A percentile compares a stretch with the other conserved stretches of the same genome.
Conservation (phyloP, 37 sponge, comb jelly and placozoan genomes). For the Eunapius fragilis region DNA sequence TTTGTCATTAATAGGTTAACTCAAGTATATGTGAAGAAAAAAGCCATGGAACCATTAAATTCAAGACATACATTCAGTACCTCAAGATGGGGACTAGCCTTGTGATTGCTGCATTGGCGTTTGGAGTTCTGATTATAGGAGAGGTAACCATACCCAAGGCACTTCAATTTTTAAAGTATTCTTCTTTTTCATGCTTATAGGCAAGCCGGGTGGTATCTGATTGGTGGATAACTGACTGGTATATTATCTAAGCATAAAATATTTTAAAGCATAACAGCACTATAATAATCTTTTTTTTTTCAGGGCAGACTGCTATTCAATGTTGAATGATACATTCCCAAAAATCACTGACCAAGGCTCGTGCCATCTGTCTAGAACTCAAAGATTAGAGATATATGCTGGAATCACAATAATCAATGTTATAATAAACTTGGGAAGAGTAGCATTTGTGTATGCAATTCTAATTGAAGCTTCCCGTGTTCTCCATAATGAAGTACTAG, state of each 20-base stretch:
- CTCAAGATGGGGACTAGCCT: background rate
- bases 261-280: background rate
- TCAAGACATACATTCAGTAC: background rate
- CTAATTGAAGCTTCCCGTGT: conserved; percentile 2
- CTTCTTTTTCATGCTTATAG: conserved; percentile 1
- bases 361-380: background rate
- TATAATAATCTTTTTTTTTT: background rate
- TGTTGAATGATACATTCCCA: background rate
- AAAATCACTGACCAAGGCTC: background rate
- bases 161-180: background rate
- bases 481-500: conserved; percentile 25
- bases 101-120: background rate
- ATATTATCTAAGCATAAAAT: background rate
- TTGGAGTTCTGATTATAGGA: background rate
- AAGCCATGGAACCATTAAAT: conserved; percentile 12
- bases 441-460: background rate
- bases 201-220: conserved; percentile 2
- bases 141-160: background rate
- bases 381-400: background rate
- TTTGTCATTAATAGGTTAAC: background rate
- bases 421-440: background rate
- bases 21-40: background rate
- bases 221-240: conserved; percentile 29
- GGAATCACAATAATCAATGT: background rate
- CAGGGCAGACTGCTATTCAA: background rate